A percentile compares a stretch with the other conserved stretches of the same genome.
These are phyloP conservation scores for Mizuhopecten yessoensis DNA, from an alignment of 1,140 invertebrate genomes.

Conservation along the genomic window DNA sequence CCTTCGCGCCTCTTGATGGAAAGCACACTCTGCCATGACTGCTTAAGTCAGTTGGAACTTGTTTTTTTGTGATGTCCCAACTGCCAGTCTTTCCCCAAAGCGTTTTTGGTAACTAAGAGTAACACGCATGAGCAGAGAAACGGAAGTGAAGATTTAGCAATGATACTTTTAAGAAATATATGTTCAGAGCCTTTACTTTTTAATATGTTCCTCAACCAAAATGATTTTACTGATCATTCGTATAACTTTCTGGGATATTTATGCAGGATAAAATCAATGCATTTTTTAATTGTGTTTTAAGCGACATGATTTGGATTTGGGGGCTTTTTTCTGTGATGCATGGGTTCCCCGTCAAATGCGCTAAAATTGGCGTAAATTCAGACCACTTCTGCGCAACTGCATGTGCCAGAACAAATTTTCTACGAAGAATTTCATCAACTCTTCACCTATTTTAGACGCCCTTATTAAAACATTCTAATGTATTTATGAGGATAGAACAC, in stretches of 20 bases:
- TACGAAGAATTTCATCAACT: slow-evolving; percentile 44
- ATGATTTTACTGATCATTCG: no score
- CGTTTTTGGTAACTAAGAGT: slow-evolving; percentile 56
- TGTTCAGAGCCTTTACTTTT: no score
- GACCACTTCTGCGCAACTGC: slow-evolving; percentile 74
- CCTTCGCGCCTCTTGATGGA: slow-evolving; percentile 72
- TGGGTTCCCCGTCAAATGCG: slow-evolving; percentile 50
- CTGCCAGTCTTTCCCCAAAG: not conserved
- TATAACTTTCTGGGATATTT: not conserved
- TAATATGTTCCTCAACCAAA: no score
- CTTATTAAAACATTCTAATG: slow-evolving; percentile 50
- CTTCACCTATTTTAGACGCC: slow-evolving; percentile 33
- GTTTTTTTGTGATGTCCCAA: not conserved
- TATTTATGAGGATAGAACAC: slow-evolving; percentile 60
- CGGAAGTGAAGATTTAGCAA: not conserved
- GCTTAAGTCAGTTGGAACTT: not conserved
- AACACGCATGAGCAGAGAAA: slow-evolving; percentile 58
- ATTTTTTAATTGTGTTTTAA: not conserved
- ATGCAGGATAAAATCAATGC: not conserved
- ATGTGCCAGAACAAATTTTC: slow-evolving; percentile 66
- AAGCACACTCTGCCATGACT: slow-evolving; percentile 64
- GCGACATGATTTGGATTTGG: slow-evolving; percentile 43
- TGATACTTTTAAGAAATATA: slow-evolving; percentile 1
- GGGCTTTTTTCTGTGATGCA: slow-evolving; percentile 53
- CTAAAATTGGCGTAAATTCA: slow-evolving; percentile 55